Evolutionary conservation across 2,797 vertebrate species (phyloP).

Genomic region (Cacajao melanocephalus): DNA sequence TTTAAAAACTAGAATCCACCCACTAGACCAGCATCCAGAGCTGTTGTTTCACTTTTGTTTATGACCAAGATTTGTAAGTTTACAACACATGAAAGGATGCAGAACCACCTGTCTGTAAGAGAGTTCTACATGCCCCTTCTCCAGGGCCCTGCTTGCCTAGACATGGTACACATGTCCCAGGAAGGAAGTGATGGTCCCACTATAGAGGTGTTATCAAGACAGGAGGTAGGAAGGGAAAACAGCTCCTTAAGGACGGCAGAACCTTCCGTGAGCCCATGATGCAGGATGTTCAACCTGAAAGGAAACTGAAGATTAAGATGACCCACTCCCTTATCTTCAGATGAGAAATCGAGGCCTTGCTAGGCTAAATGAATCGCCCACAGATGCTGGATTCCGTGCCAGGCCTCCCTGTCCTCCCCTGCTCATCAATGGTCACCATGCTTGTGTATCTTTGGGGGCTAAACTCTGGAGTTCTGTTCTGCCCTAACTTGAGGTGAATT

Average conservation of each 20-base stretch:
- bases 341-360: neutral
- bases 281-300: neutral
- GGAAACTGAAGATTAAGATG: neutral
- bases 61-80: neutral
- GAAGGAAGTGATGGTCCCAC: neutral
- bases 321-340: neutral
- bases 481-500: neutral
- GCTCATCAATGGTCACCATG: fast-evolving
- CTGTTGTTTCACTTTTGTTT: neutral
- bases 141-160: neutral
- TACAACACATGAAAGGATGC: neutral
- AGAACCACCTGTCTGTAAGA: neutral
- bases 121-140: neutral
- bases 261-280: neutral
- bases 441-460: neutral
- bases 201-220: neutral
- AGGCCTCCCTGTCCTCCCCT: neutral
- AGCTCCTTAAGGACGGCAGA: neutral
- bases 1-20: neutral
- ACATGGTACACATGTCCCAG: neutral
- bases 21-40: neutral
- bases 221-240: neutral
- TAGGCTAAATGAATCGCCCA: neutral
- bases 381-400: neutral
- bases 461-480: neutral